Conservation (phyloP, 2,888 invertebrate genomes). For the Dolichopus griseipennis region DNA sequence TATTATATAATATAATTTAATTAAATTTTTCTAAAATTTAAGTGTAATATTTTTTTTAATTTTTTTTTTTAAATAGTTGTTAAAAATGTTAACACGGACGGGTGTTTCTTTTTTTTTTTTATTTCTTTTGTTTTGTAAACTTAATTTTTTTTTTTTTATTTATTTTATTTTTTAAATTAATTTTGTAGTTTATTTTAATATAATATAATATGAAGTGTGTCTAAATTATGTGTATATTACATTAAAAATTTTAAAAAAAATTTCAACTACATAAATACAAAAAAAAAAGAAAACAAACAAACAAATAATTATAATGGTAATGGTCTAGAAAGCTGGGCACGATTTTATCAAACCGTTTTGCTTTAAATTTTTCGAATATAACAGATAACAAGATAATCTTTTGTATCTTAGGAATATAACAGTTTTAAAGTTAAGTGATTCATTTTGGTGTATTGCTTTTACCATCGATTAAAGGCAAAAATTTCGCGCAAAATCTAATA, state of each 20-base stretch:
- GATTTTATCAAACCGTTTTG: too few relatives aligned
- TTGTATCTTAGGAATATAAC: too few relatives aligned
- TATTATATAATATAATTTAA: neutral
- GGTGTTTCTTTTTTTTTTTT: neutral
- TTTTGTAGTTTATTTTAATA: neutral
- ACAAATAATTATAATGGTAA: too few relatives aligned
- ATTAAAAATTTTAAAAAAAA: neutral
- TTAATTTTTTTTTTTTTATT: neutral
- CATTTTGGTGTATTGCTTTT: too few relatives aligned
- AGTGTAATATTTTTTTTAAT: neutral
- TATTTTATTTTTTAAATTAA: neutral
- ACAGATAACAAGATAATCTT: too few relatives aligned
- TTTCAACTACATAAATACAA: neutral
- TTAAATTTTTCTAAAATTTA: conserved; percentile 4
- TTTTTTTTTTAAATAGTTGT: neutral
- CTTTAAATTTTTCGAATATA: too few relatives aligned
- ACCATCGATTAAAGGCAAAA: too few relatives aligned
- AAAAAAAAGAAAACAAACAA: neutral
- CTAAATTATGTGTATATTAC: neutral
- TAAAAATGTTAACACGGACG: conserved; percentile 6
- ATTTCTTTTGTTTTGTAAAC: conserved; percentile 4
- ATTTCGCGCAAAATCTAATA: too few relatives aligned
- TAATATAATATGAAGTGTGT: too few relatives aligned
- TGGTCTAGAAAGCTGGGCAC: too few relatives aligned
- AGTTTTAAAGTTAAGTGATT: too few relatives aligned